Evolutionary conservation across 2,797 vertebrate species (phyloP).

Genomic region (Miichthys miiuy): DNA sequence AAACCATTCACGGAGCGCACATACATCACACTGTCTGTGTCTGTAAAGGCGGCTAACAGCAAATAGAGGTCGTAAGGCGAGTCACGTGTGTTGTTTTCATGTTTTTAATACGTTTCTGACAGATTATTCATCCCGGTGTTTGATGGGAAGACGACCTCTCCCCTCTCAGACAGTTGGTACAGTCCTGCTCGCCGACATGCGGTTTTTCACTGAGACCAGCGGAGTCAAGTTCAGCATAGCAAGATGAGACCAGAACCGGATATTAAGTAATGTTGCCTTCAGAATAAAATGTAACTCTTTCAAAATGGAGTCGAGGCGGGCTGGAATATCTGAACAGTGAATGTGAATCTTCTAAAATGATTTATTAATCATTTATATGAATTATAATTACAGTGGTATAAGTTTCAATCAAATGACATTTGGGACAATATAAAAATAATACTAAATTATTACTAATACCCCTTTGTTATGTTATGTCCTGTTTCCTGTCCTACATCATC

Average conservation of each 20-base stretch:
- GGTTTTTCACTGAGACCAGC: conserved; percentile 42
- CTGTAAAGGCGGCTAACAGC: accelerated
- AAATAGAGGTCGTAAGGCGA: accelerated
- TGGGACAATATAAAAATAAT: neutral
- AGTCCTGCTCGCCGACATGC: conserved; percentile 71
- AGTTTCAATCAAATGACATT: neutral
- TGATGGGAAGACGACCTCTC: accelerated
- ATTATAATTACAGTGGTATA: neutral
- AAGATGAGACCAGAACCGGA: conserved; percentile 22
- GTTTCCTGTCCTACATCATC: neutral
- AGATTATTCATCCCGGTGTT: accelerated
- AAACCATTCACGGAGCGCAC: conserved; percentile 50
- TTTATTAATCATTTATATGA: neutral
- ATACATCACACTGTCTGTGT: accelerated
- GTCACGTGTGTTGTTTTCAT: accelerated
- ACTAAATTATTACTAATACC: neutral
- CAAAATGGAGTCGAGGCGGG: neutral
- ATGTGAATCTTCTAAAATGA: no score
- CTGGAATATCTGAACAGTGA: neutral
- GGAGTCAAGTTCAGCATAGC: conserved; percentile 5
- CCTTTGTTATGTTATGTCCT: neutral
- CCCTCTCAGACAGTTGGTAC: conserved; percentile 59
- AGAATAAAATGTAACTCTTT: conserved; percentile 42
- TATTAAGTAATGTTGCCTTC: neutral
- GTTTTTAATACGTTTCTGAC: accelerated